A percentile compares a stretch with the other conserved stretches of the same genome.
phyloP scores from a whole-genome alignment of 1,140 invertebrate species.

The Drosophila parabipectinata region DNA sequence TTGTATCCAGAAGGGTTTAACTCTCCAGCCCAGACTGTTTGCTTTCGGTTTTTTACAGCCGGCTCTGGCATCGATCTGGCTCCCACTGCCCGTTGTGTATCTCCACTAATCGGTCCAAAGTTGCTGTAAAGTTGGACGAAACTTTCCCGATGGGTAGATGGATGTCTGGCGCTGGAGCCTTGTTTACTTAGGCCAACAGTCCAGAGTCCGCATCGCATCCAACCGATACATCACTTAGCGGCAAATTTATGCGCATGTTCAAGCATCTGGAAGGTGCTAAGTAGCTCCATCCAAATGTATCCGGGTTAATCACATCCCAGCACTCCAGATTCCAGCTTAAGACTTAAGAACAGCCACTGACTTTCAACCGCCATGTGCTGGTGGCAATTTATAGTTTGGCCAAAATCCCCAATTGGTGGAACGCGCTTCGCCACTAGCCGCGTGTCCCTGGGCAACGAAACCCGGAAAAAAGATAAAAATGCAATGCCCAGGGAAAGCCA shows the following conservation, averaged over 20 bases:
- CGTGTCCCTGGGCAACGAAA: constrained; percentile 25
- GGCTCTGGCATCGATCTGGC: neutral
- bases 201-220: constrained; percentile 24
- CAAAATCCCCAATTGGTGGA: neutral
- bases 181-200: constrained; percentile 58
- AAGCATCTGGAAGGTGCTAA: constrained; percentile 48
- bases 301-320: constrained; percentile 20
- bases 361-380: neutral
- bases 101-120: constrained; percentile 8
- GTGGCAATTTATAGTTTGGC: neutral
- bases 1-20: constrained; percentile 52
- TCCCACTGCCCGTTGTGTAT: neutral
- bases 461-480: neutral
- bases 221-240: constrained; percentile 64
- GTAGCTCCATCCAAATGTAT: constrained; percentile 12
- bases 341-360: neutral
- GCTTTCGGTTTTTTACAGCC: constrained; percentile 4
- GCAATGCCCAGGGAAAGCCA: neutral
- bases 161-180: constrained; percentile 9
- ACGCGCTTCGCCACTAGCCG: constrained; percentile 3
- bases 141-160: constrained; percentile 26
- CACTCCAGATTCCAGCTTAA: neutral
- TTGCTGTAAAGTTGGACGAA: constrained; percentile 30
- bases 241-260: constrained; percentile 66
- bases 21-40: constrained; percentile 19